Base-by-base conservation (phyloP, 2,113 vertebrate species). In the Myiagra hebetior region DNA sequence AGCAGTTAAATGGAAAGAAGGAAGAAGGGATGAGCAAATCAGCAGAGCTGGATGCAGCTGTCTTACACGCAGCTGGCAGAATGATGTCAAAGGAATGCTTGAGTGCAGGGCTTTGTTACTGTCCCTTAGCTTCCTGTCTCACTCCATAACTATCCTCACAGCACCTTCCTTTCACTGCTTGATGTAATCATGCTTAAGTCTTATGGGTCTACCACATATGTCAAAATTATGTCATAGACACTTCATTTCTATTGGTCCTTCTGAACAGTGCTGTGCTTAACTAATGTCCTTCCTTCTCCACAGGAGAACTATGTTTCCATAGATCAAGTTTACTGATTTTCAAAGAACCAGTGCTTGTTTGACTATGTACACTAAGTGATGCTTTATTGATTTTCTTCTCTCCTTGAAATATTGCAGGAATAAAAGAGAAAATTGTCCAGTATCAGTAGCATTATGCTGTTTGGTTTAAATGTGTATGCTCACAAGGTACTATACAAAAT, bases 11-110 rank as follows among this genome's bases (percentile, higher is more conserved):
- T 19, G 23, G 10, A 68, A 72, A 15, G 30, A 37, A 47, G 16
- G 8, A 67, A 41, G 5, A 76, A 74, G 5, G 13, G 15, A 26
- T 47, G 9, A 76, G 27, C 11, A 23, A 65, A 69, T 37, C 47
- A 75, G 21, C 21, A 59, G 39, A 62, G 5, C 10, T 37, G n/a
- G 5, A 63, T 42, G 47, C 12, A 82, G 15, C 22, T 33, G 10
- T 23, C 37, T 55, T 52, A 55, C 0, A 0, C 9, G 55, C 16
- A 31, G 15, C 4, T 49, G 15, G 20, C 15, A 78, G 19, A 75
- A 78, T 6, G 1, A 74, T 37, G 18, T 30, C 60, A 85, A 78
- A 72, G 23, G 47, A 94, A 87, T 0, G 0, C 6, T 47, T 27
- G 23, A 39, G 8, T 26, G 46, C 11, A 70, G 16, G 19, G 14